Conservation (phyloP, 1,140 invertebrate genomes). For the Zaprionus lachaisei region DNA sequence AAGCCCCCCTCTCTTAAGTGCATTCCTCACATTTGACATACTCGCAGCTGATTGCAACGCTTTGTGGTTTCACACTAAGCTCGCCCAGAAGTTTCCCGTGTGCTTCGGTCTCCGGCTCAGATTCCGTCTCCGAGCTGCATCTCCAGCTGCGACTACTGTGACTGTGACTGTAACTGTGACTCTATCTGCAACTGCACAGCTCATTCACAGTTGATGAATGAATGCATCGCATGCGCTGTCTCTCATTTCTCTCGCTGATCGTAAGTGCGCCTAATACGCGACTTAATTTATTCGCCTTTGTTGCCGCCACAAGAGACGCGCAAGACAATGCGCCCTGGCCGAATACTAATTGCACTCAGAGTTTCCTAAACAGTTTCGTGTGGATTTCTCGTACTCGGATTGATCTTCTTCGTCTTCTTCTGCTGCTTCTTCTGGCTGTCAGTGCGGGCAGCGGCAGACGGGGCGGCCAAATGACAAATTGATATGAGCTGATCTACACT, state of each 20-base stretch:
- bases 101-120: slow-evolving; percentile 32
- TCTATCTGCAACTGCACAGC: neutral
- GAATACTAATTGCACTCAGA: slow-evolving; percentile 68
- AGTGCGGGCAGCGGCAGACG: neutral
- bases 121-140: slow-evolving; percentile 16
- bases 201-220: slow-evolving; percentile 48
- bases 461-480: slow-evolving; percentile 6
- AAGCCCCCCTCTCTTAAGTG: neutral
- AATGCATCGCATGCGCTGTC: slow-evolving; percentile 47
- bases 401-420: slow-evolving; percentile 1
- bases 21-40: slow-evolving; percentile 36
- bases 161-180: neutral
- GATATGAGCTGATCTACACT: slow-evolving; percentile 28
- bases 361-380: slow-evolving; percentile 60
- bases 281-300: slow-evolving; percentile 73
- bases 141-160: neutral
- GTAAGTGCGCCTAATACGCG: slow-evolving; percentile 55
- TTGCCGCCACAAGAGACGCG: slow-evolving; percentile 5
- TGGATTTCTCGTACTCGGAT: neutral
- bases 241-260: slow-evolving; percentile 38
- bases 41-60: slow-evolving; percentile 6
- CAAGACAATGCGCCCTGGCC: slow-evolving; percentile 16
- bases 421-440: neutral
- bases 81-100: slow-evolving; percentile 61
- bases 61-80: slow-evolving; percentile 9